These are phyloP conservation scores for Byasa hedistus DNA, from an alignment of 2,888 invertebrate genomes.

Conservation along the genomic window DNA sequence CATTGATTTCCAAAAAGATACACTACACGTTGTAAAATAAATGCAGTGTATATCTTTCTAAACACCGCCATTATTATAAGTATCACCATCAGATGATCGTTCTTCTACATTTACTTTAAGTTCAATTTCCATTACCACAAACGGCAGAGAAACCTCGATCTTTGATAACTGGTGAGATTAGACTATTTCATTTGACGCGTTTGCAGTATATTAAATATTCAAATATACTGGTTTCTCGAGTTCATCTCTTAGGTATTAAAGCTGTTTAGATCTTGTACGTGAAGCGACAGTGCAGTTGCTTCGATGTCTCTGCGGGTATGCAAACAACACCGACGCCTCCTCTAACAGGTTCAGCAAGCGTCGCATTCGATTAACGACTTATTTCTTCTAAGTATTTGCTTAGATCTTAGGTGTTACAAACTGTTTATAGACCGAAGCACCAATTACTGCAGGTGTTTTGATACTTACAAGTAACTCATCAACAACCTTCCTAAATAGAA, in stretches of 20 bases:
- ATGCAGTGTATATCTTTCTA: no score
- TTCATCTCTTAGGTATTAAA: constrained; percentile 5
- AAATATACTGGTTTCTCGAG: constrained; percentile 1
- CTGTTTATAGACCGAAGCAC: not conserved
- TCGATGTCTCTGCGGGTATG: constrained; percentile 4
- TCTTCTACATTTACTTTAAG: no score
- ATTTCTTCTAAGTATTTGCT: constrained; percentile 5
- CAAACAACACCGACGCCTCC: not conserved
- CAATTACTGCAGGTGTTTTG: not conserved
- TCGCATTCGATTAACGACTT: constrained; percentile 4
- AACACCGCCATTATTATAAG: no score
- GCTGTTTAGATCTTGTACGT: constrained; percentile 6
- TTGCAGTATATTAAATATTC: not conserved
- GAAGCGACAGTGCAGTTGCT: constrained; percentile 1
- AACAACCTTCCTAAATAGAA: not conserved
- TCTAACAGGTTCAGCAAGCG: constrained; percentile 4
- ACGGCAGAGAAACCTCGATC: no score
- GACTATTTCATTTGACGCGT: no score
- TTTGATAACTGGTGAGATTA: no score
- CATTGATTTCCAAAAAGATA: no score
- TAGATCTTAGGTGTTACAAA: not conserved
- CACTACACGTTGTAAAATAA: no score
- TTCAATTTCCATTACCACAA: no score
- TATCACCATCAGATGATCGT: no score
- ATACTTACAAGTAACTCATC: not conserved